These are phyloP conservation scores for Acipenser ruthenus DNA, from an alignment of 2,797 vertebrate genomes.

Conservation along the genomic window DNA sequence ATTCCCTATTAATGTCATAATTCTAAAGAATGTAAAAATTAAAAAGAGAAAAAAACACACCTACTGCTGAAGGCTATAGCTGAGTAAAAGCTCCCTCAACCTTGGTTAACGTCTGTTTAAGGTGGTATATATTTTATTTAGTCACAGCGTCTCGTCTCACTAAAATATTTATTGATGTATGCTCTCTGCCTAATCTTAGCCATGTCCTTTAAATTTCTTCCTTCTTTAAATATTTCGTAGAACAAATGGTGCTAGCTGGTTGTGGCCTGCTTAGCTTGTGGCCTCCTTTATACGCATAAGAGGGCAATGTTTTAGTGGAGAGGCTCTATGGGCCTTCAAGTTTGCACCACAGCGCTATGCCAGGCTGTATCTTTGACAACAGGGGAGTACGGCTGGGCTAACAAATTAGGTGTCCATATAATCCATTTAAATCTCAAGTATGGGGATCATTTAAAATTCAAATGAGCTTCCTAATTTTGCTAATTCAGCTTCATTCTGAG, in stretches of 20 bases:
- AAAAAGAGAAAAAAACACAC: too few relatives aligned
- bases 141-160: constrained; percentile 61
- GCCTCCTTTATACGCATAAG: too few relatives aligned
- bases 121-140: constrained; percentile 73
- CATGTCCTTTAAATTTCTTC: constrained; percentile 58
- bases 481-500: neutral
- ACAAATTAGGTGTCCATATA: constrained; percentile 43
- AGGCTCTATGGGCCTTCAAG: too few relatives aligned
- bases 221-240: constrained; percentile 74
- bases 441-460: constrained; percentile 58
- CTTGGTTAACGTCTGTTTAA: constrained; percentile 62
- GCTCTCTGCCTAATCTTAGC: constrained; percentile 55
- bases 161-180: constrained; percentile 72
- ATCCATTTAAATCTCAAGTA: constrained; percentile 46
- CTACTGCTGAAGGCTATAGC: too few relatives aligned
- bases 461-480: constrained; percentile 26
- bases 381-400: neutral
- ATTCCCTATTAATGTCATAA: too few relatives aligned
- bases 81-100: constrained; percentile 30
- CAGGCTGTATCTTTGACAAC: neutral
- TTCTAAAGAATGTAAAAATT: too few relatives aligned
- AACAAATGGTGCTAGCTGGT: constrained; percentile 57
- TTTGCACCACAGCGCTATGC: neutral
- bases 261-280: neutral
- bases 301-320: too few relatives aligned